These are phyloP conservation scores for Omphaloscelis lunosa DNA, from an alignment of 2,888 invertebrate genomes.

Conservation along the genomic window DNA sequence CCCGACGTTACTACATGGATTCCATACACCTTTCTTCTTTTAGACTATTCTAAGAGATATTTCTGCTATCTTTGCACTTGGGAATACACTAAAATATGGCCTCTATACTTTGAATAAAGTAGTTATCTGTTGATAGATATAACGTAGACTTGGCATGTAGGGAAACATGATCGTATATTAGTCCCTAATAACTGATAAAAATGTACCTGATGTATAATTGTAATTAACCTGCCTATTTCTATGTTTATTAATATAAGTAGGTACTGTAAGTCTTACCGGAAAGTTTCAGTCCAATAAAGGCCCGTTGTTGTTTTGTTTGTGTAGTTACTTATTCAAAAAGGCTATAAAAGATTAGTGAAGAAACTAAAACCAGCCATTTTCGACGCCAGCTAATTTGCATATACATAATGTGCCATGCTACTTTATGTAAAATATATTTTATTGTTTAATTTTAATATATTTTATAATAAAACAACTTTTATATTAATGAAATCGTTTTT, in stretches of 20 bases:
- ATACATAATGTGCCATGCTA: background rate
- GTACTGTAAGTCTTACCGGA: too few species aligned
- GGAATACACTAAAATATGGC: too few species aligned
- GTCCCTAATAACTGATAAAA: too few species aligned
- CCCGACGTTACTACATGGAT: conserved; percentile 37
- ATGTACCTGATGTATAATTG: too few species aligned
- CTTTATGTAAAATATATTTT: background rate
- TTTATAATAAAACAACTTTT: background rate
- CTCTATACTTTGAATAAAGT: too few species aligned
- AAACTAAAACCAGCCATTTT: background rate
- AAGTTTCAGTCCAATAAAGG: background rate
- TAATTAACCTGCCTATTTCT: too few species aligned
- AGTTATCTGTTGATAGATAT: too few species aligned
- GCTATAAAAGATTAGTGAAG: background rate
- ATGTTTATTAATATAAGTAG: too few species aligned
- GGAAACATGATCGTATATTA: too few species aligned
- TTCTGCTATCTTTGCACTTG: too few species aligned
- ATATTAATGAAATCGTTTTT: background rate
- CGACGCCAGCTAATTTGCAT: background rate
- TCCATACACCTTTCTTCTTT: conserved; percentile 48
- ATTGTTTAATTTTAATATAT: background rate
- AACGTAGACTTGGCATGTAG: too few species aligned
- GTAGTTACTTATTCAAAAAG: background rate
- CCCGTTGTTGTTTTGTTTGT: background rate
- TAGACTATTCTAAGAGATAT: background rate